These are phyloP conservation scores for Melikaiella ostensackeni DNA, from an alignment of 2,888 invertebrate species.

Conservation along the genomic window DNA sequence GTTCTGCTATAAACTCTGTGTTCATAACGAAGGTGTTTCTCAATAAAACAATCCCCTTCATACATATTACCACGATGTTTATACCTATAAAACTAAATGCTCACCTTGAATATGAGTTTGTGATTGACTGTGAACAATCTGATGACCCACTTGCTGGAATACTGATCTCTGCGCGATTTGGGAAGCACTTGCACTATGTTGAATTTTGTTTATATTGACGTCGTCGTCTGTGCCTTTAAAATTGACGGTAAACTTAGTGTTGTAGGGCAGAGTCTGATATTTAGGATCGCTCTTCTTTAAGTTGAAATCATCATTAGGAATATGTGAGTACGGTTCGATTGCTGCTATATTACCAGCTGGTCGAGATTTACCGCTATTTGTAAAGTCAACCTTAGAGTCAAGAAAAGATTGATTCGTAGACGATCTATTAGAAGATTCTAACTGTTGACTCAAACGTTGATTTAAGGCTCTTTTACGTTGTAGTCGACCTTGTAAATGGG, in stretches of 20 bases:
- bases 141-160: constrained; percentile 73
- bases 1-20: too few species aligned
- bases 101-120: constrained; percentile 75
- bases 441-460: constrained; percentile 84
- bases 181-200: constrained; percentile 74
- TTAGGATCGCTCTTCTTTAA: constrained; percentile 92
- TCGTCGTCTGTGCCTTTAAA: constrained; percentile 76
- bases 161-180: constrained; percentile 71
- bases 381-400: constrained; percentile 76
- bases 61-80: neutral
- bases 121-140: constrained; percentile 75
- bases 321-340: constrained; percentile 92
- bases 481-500: constrained; percentile 94
- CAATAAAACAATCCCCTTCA: too few species aligned
- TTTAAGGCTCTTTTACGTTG: constrained; percentile 93
- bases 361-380: constrained; percentile 74
- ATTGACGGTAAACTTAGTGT: constrained; percentile 88
- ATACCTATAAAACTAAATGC: constrained; percentile 11
- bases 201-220: constrained; percentile 74
- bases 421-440: constrained; percentile 77
- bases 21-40: too few species aligned
- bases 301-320: constrained; percentile 85
- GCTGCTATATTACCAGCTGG: constrained; percentile 90
- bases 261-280: constrained; percentile 94
- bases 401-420: constrained; percentile 75